phyloP scores from a whole-genome alignment of 2,888 invertebrate species.

The Drosophila meridionalis region DNA sequence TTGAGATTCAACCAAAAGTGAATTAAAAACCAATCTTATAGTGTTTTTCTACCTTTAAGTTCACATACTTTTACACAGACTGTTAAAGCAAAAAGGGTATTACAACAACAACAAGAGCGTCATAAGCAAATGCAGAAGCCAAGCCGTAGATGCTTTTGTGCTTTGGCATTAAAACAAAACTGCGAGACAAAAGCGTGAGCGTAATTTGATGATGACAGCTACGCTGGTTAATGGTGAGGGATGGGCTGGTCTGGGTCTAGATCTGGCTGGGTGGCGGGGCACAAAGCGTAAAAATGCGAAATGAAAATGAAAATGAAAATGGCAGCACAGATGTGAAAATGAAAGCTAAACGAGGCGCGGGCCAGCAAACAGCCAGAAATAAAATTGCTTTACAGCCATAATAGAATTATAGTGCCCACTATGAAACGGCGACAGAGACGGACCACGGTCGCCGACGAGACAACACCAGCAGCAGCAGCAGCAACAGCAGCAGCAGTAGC shows the following conservation, averaged over 20 bases:
- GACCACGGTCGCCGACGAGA: slow-evolving; percentile 26
- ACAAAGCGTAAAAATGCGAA: slow-evolving; percentile 61
- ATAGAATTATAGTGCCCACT: slow-evolving; percentile 75
- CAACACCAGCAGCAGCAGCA: not conserved
- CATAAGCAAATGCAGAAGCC: slow-evolving; percentile 34
- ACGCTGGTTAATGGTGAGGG: slow-evolving; percentile 44
- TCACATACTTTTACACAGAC: not conserved
- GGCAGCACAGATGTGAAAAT: slow-evolving; percentile 62
- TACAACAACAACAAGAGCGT: slow-evolving; percentile 10
- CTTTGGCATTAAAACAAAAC: slow-evolving; percentile 54
- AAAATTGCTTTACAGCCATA: slow-evolving; percentile 74
- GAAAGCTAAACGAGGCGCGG: slow-evolving; percentile 55
- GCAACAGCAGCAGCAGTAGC: not conserved
- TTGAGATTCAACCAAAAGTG: not conserved
- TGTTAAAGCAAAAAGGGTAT: slow-evolving; percentile 1
- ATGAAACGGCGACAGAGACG: slow-evolving; percentile 35
- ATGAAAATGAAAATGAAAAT: slow-evolving; percentile 57
- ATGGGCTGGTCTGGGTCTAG: slow-evolving; percentile 1
- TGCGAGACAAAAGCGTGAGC: slow-evolving; percentile 60
- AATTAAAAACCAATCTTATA: not conserved
- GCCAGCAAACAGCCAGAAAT: slow-evolving; percentile 49
- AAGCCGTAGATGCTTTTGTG: slow-evolving; percentile 40
- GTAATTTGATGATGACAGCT: slow-evolving; percentile 78
- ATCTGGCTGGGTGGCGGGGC: not conserved
- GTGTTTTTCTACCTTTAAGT: not conserved